These are phyloP conservation scores for Pristionchus arcanus DNA, from an alignment of 2,888 invertebrate genomes.

Conservation along the genomic window DNA sequence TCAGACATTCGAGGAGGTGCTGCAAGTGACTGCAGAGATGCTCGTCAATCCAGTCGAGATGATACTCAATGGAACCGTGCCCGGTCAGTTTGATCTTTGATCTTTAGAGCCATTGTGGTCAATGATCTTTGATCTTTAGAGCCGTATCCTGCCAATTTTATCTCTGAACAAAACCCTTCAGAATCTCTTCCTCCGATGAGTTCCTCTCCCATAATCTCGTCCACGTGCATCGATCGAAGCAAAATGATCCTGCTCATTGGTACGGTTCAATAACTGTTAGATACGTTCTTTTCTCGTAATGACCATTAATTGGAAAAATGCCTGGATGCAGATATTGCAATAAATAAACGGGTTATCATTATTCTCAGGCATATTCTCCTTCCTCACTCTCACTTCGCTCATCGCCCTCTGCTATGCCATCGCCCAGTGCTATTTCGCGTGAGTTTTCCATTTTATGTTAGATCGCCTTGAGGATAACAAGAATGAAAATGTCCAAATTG, in stretches of 20 bases:
- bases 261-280: not conserved
- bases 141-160: too few species aligned
- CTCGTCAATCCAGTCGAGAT: conserved; percentile 32
- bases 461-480: too few species aligned
- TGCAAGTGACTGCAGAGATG: conserved; percentile 53
- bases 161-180: not conserved
- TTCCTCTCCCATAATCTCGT: conserved; percentile 1
- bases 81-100: conserved; percentile 10
- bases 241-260: conserved; percentile 16
- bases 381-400: conserved; percentile 43
- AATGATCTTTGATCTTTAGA: too few species aligned
- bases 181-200: conserved; percentile 36
- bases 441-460: not conserved
- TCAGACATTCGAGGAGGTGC: conserved; percentile 31
- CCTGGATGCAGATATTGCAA: too few species aligned
- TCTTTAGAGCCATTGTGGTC: not conserved
- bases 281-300: too few species aligned
- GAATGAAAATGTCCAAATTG: too few species aligned
- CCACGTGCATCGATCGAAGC: conserved; percentile 41
- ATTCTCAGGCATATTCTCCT: conserved; percentile 24
- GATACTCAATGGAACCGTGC: conserved; percentile 37
- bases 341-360: too few species aligned
- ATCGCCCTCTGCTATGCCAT: conserved; percentile 43
- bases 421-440: conserved; percentile 26
- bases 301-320: too few species aligned